Evolutionary conservation across 2,888 invertebrate species (phyloP).

Genomic region (Amiota communis): DNA sequence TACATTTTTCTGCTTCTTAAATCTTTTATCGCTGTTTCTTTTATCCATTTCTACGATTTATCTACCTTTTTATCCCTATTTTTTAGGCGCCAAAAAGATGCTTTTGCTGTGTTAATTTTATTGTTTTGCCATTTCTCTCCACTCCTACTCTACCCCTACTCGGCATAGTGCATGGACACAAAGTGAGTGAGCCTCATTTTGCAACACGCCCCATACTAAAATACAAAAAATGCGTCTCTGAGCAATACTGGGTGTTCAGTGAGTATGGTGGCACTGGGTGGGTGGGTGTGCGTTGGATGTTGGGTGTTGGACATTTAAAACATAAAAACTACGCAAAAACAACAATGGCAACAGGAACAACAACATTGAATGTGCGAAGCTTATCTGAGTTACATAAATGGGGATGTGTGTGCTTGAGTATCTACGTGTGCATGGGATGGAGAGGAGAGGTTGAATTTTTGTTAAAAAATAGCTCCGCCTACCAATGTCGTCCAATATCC

Average conservation of each 20-base stretch:
- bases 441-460: slow-evolving; percentile 25
- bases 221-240: slow-evolving; percentile 46
- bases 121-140: slow-evolving; percentile 27
- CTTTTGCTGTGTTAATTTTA: slow-evolving; percentile 38
- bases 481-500: slow-evolving; percentile 12
- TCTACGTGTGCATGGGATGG: slow-evolving; percentile 25
- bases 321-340: slow-evolving; percentile 9
- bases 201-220: slow-evolving; percentile 1
- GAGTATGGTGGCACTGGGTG: background rate
- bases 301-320: background rate
- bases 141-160: background rate
- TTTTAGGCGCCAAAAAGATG: slow-evolving; percentile 13
- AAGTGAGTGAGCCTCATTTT: slow-evolving; percentile 54
- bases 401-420: slow-evolving; percentile 8
- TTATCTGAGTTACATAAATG: background rate
- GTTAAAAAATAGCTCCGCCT: slow-evolving; percentile 47
- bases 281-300: background rate
- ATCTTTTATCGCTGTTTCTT: too few relatives aligned
- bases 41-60: too few relatives aligned
- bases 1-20: too few relatives aligned
- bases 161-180: too few relatives aligned
- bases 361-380: background rate
- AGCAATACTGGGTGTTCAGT: background rate
- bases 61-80: background rate
- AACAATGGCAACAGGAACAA: background rate